Evolutionary conservation across 2,888 invertebrate species (phyloP), one percentile per base, ranked within the genome.

Genomic region (Ichneumon xanthorius): DNA sequence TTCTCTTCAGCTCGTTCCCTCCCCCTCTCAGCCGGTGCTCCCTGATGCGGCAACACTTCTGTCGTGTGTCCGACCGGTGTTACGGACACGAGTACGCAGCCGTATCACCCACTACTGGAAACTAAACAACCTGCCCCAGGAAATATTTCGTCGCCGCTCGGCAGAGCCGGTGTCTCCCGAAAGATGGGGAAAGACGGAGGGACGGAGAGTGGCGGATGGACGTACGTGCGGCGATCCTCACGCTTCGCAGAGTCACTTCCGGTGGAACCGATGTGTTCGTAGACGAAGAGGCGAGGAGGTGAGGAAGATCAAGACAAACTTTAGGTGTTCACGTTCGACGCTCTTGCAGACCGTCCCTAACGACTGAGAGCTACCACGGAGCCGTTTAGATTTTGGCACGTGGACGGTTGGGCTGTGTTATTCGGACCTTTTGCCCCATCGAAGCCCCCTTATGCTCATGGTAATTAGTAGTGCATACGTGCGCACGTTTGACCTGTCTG

Each of bases 401-500:
- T 61, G 61, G 5, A 30, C 2, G 30, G 14, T 33, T 16, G 2
- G 63, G 63, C 3, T 33, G 5, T n/a, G 63, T 33, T 63, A 63
- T 63, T 63, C 33, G 63, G 33, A 4, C 63, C 63, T 63, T 63
- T 63, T 63, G 63, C 33, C 33, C 63, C 33, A n/a, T n/a, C 30
- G 33, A 63, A 14, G 63, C 30, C 33, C 33, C 82, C 82, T 86
- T 80, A 90, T 89, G 88, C 89, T 82, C 77, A 7, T 48, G 85
- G 86, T 90, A 89, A 89, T 90, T 89, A 89, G 85, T 85, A 87
- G 67, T 82, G 83, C 70, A 86, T 86, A 86, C 88, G 87, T 81
- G 86, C 82, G 83, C 33, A n/a, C 86, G 87, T 86, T 87, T 87
- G 83, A 86, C 83, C 86, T 84, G 48, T n/a, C n/a, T 65, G 76